phyloP scores from a whole-genome alignment of 2,888 invertebrate genomes.

The Cerastoderma edule region DNA sequence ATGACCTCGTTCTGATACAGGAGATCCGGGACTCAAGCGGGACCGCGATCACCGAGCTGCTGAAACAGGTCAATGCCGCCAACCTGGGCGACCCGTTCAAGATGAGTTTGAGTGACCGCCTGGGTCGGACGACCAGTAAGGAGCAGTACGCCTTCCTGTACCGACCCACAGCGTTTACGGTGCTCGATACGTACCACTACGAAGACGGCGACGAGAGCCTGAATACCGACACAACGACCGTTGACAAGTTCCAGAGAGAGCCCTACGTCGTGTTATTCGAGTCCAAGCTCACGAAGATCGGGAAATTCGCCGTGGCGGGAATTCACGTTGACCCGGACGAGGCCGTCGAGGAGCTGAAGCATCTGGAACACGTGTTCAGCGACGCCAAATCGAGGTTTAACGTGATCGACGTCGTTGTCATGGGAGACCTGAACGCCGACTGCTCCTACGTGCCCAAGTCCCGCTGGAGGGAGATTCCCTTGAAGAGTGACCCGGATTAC shows the following conservation, averaged over 20 bases:
- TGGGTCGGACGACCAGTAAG: slow-evolving; percentile 70
- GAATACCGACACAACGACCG: slow-evolving; percentile 16
- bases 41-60: slow-evolving; percentile 60
- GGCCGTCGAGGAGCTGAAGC: slow-evolving; percentile 69
- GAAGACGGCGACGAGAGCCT: slow-evolving; percentile 41
- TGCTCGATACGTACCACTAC: slow-evolving; percentile 29
- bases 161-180: slow-evolving; percentile 55
- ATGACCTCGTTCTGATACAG: slow-evolving; percentile 74
- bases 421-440: slow-evolving; percentile 79
- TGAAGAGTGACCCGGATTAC: slow-evolving; percentile 61
- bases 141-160: slow-evolving; percentile 78
- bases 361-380: slow-evolving; percentile 62
- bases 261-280: slow-evolving; percentile 67
- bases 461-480: slow-evolving; percentile 62
- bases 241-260: slow-evolving; percentile 68
- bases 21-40: slow-evolving; percentile 72
- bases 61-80: slow-evolving; percentile 48
- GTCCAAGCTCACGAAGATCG: slow-evolving; percentile 48
- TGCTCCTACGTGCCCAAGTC: slow-evolving; percentile 71
- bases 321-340: slow-evolving; percentile 70
- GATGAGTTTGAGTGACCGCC: slow-evolving; percentile 68
- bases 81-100: slow-evolving; percentile 32
- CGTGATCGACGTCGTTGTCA: slow-evolving; percentile 63
- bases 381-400: slow-evolving; percentile 52
- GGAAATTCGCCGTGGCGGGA: slow-evolving; percentile 66